A percentile compares a stretch with the other conserved stretches of the same genome.
Evolutionary conservation across 2,888 invertebrate species (phyloP).

Genomic region (Tromatobia lineatoria): DNA sequence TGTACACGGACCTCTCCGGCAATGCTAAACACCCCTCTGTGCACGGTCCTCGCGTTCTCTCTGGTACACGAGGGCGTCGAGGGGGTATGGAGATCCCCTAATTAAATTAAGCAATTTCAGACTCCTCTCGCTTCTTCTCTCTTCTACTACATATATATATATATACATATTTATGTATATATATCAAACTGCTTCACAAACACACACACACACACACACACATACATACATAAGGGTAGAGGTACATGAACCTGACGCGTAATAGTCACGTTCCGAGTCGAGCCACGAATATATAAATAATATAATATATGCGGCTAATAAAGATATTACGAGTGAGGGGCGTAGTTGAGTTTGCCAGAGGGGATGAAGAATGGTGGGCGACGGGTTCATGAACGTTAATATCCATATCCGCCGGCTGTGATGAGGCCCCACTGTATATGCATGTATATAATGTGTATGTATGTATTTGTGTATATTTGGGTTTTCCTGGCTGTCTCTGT

Average conservation of each 20-base stretch:
- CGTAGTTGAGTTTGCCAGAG: constrained; percentile 33
- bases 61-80: constrained; percentile 25
- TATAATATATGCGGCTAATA: constrained; percentile 63
- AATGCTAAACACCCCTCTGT: constrained; percentile 63
- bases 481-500: background rate
- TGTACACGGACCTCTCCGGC: constrained; percentile 30
- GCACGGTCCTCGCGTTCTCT: constrained; percentile 37
- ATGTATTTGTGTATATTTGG: background rate
- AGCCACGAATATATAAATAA: constrained; percentile 55
- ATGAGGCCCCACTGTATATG: constrained; percentile 37
- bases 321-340: constrained; percentile 62
- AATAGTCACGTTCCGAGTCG: constrained; percentile 60
- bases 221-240: background rate
- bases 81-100: constrained; percentile 57
- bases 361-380: constrained; percentile 64
- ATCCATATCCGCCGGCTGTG: constrained; percentile 66
- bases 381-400: constrained; percentile 68
- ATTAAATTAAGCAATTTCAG: constrained; percentile 71
- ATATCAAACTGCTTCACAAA: constrained; percentile 2
- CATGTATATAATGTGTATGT: constrained; percentile 1
- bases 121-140: constrained; percentile 44
- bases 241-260: constrained; percentile 14
- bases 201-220: constrained; percentile 23
- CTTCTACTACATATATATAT: constrained; percentile 11
- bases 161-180: constrained; percentile 28